Evolutionary conservation across 2,113 vertebrate species (phyloP), one percentile per base, ranked within the genome.

Genomic region (Hippolais icterina): DNA sequence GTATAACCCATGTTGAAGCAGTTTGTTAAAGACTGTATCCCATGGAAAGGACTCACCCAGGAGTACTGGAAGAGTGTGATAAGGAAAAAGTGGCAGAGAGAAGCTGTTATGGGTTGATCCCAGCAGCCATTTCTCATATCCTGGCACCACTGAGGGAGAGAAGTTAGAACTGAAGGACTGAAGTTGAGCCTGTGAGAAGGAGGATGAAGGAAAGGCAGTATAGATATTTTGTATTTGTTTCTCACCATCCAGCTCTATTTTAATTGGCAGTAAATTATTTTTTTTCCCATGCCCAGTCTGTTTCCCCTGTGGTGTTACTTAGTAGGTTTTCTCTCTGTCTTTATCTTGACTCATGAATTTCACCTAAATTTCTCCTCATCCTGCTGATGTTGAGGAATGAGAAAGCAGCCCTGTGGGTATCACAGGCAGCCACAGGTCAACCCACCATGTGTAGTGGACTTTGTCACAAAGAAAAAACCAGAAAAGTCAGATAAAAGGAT

Each of bases 81-180:
- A n/a, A 74, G 15, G 17, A 33, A 65, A 50, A 15, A 83, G 6
- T 21, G 28, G 12, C 46, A 69, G 44, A 61, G 25, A 69, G 25
- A 23, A 89, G 22, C 44, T 50, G 11, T 44, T 60, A 65, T 0
- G 0, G 15, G 24, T 37, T 31, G 37, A 59, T 60, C 7, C 11
- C 24, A 68, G 24, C 3, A 63, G 24, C 11, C 27, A 69, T 78
- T 64, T 19, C 27, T 14, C 4, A 3, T 20, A 37, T 14, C 16
- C 14, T 31, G 61, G 12, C 0, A 0, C 11, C 1, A 5, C 19
- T 69, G 11, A 23, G 14, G 9, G 7, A n/a, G 11, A 60, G 8
- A 12, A 64, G 28, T 25, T 9, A 6, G 20, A 19, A 87, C 6
- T 29, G 20, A 76, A 63, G 5, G 39, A 60, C 3, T 49, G 28